Evolutionary conservation across 2,113 vertebrate genomes (phyloP).

Genomic region (Collichthys lucidus): DNA sequence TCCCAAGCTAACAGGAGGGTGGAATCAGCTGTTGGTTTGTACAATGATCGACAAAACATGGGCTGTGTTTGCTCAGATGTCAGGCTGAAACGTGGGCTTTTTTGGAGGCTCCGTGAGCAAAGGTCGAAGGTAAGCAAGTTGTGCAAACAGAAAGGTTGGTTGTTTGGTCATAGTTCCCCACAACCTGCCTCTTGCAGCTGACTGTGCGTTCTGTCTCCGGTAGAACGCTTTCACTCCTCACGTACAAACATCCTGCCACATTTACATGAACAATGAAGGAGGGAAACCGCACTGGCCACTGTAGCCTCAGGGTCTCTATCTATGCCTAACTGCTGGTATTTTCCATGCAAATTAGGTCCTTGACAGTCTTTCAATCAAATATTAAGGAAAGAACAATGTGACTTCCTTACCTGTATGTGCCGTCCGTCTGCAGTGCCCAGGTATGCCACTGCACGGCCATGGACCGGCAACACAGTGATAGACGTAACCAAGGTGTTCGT

Average conservation of each 20-base stretch:
- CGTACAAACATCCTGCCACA: conserved; percentile 65
- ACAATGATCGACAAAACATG: not conserved
- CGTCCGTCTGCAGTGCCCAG: conserved; percentile 92
- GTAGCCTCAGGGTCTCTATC: conserved; percentile 13
- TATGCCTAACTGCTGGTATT: conserved; percentile 10
- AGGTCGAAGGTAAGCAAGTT: conserved; percentile 64
- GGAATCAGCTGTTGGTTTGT: conserved; percentile 6
- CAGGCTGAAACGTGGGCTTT: conserved; percentile 30
- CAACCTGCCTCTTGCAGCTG: conserved; percentile 24
- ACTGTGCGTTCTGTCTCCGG: conserved; percentile 18
- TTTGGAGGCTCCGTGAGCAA: conserved; percentile 36
- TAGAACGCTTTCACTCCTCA: conserved; percentile 45
- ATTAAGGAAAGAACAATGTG: not conserved
- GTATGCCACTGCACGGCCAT: conserved; percentile 90
- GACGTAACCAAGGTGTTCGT: conserved; percentile 91
- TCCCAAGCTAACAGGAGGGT: not conserved
- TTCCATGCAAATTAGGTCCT: conserved; percentile 28
- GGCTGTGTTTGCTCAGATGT: conserved; percentile 62
- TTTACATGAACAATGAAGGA: conserved; percentile 64
- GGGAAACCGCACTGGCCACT: conserved; percentile 35
- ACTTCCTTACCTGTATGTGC: conserved; percentile 90
- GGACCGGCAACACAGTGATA: conserved; percentile 87
- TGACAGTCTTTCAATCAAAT: not conserved
- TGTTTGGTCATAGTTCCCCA: conserved; percentile 6
- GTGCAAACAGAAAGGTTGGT: conserved; percentile 70